These are phyloP conservation scores for Aphrocallistes beatrix DNA, from an alignment of 37 sponge, comb jelly and placozoan species.

Conservation along the genomic window DNA sequence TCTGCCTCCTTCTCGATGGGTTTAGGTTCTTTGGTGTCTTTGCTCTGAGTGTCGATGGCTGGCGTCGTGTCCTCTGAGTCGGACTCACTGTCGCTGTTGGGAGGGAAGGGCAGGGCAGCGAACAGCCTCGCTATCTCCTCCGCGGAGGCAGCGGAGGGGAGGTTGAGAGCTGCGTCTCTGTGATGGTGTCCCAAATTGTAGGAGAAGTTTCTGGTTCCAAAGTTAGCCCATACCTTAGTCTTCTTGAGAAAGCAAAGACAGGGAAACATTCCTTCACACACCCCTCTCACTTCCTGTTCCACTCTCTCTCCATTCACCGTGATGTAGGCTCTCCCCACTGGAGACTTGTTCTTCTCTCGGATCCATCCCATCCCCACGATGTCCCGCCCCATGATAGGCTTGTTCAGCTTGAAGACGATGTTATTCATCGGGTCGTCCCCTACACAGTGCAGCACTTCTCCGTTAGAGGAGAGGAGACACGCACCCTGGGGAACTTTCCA, in stretches of 20 bases:
- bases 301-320: constrained; percentile 62
- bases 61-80: constrained; percentile 24
- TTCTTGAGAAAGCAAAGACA: constrained; percentile 73
- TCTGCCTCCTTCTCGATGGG: neutral
- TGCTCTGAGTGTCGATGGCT: neutral
- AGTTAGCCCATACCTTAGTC: constrained; percentile 63
- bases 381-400: constrained; percentile 43
- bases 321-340: constrained; percentile 58
- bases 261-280: constrained; percentile 53
- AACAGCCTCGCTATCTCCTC: constrained; percentile 50
- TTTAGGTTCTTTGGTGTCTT: neutral
- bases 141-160: constrained; percentile 30
- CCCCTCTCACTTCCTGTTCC: constrained; percentile 32
- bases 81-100: constrained; percentile 22
- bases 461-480: constrained; percentile 16
- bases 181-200: constrained; percentile 65
- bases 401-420: constrained; percentile 10
- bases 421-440: constrained; percentile 23
- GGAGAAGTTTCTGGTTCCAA: constrained; percentile 66
- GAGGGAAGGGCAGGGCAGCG: constrained; percentile 53
- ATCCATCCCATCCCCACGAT: constrained; percentile 85
- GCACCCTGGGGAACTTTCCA: constrained; percentile 24
- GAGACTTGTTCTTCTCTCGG: constrained; percentile 31
- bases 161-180: constrained; percentile 53
- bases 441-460: constrained; percentile 15